Conservation (phyloP, 2,888 invertebrate genomes). For the Frankliniella intonsa region DNA sequence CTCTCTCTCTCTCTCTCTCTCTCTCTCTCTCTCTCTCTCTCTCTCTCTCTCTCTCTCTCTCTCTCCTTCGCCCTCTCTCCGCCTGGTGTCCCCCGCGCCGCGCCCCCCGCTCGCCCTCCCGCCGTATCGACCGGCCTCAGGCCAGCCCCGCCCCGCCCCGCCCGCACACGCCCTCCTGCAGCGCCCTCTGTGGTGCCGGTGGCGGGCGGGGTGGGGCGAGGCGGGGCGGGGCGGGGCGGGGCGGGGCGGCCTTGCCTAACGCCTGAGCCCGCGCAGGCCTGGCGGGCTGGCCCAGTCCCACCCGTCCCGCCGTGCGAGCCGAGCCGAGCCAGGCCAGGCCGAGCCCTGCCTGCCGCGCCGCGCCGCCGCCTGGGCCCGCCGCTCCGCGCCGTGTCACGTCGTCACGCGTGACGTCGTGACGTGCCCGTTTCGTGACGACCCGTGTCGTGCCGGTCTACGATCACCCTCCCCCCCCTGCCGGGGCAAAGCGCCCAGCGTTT, state of each 20-base stretch:
- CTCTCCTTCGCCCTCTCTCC: background rate
- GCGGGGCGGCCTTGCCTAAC: too few relatives aligned
- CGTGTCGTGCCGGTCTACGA: background rate
- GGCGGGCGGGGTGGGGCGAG: background rate
- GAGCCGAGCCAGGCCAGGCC: background rate
- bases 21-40: background rate
- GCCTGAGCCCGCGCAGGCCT: background rate
- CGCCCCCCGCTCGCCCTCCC: background rate
- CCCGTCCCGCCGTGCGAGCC: background rate
- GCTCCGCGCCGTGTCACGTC: background rate
- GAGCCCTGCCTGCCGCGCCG: background rate
- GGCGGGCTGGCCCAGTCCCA: background rate
- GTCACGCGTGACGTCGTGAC: background rate
- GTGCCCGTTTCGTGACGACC: too few relatives aligned
- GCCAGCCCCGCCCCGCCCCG: background rate
- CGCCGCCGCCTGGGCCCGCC: background rate
- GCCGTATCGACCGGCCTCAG: conserved; percentile 1
- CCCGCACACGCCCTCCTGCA: background rate
- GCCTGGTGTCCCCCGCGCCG: background rate
- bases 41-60: background rate
- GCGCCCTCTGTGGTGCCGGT: background rate
- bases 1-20: background rate
- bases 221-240: too few relatives aligned
- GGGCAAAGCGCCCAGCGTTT: too few relatives aligned
- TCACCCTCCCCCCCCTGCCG: too few relatives aligned